These are phyloP conservation scores for Campoletis sonorensis DNA, from an alignment of 1,140 invertebrate genomes.

Conservation along the genomic window DNA sequence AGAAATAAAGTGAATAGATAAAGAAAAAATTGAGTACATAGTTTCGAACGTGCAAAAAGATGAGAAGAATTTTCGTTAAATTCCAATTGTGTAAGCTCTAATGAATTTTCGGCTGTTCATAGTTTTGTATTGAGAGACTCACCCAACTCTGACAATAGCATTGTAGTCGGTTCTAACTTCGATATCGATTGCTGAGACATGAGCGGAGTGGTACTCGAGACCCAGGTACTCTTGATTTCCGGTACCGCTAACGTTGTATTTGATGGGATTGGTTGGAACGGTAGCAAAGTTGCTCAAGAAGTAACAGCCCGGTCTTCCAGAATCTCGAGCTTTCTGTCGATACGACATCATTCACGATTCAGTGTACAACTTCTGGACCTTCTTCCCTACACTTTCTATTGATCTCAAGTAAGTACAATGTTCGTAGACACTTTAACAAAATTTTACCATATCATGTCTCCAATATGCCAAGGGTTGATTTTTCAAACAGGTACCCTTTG, in stretches of 20 bases:
- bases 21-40: no score
- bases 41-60: no score
- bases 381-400: background rate
- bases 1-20: no score
- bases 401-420: background rate
- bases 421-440: slow-evolving; percentile 2
- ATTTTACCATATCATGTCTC: slow-evolving; percentile 69
- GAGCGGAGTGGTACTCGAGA: slow-evolving; percentile 67
- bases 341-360: slow-evolving; percentile 27
- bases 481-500: slow-evolving; percentile 72
- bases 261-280: slow-evolving; percentile 69
- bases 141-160: slow-evolving; percentile 67
- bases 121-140: slow-evolving; percentile 48
- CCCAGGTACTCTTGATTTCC: slow-evolving; percentile 67
- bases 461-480: slow-evolving; percentile 76
- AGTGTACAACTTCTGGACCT: background rate
- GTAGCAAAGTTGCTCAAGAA: slow-evolving; percentile 75
- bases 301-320: slow-evolving; percentile 71
- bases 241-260: slow-evolving; percentile 67
- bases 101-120: no score
- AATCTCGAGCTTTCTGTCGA: slow-evolving; percentile 64
- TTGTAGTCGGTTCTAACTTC: slow-evolving; percentile 74
- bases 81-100: no score
- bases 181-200: slow-evolving; percentile 71
- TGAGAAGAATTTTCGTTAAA: no score